Evolutionary conservation across 2,113 vertebrate genomes (phyloP), one percentile per base, ranked within the genome.

Genomic region (Triplophysa siluroides): DNA sequence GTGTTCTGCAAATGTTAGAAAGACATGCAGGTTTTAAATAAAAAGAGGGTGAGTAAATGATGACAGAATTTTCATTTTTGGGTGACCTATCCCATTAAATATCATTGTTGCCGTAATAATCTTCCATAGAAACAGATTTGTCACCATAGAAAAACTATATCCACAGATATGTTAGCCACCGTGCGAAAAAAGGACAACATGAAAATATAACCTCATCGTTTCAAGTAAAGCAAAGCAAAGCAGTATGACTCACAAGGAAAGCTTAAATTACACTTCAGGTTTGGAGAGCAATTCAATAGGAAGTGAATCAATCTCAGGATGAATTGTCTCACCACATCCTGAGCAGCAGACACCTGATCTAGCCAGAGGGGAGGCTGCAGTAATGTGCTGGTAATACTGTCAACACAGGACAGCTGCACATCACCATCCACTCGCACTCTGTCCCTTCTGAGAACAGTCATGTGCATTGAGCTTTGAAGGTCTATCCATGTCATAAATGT

Each of bases 221-320:
- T 83, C 76, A 78, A 89, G 85, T 87, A 70, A 87, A 80, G 69
- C 81, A 81, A 87, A 38, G 70, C 81, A 81, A 84, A 80, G 62
- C 81, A 88, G 80, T 89, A 83, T 80, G 88, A 90, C 89, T 90
- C 88, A 88, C 88, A 83, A 80, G 88, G 89, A 87, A 89, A 90
- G 90, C 85, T 91, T 91, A 82, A 89, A 89, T 93, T 93, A 91
- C 91, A 90, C 78, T 84, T 89, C 84, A 81, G 89, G 90, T 92
- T 92, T 91, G 86, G 90, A 33, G 86, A 90, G 89, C 91, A 90
- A 91, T 92, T 92, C 91, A 92, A 92, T 88, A 92, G 91, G 92
- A 93, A 93, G 91, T 90, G 88, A 91, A 93, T 92, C 92, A 93
- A 92, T 93, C 90, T 86, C 87, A 90, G 91, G 92, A 93, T 92